Percentiles rank a stretch among this genome's conserved stretches.
phyloP scores from a whole-genome alignment of 2,888 invertebrate species.

The Ferrisia virgata region DNA sequence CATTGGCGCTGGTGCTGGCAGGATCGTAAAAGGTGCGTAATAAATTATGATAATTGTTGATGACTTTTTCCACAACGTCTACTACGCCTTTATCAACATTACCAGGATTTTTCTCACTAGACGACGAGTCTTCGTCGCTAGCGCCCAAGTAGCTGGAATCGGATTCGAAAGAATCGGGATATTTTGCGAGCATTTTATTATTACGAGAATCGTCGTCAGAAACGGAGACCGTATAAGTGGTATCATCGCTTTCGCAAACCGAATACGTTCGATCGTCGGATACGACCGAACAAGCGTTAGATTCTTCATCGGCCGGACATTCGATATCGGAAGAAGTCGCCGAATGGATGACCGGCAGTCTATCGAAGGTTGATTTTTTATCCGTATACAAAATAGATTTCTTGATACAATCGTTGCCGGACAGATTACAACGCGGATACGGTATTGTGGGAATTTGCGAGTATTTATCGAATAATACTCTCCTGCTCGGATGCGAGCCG shows the following conservation, averaged over 20 bases:
- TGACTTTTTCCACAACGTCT: slow-evolving; percentile 16
- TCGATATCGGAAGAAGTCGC: slow-evolving; percentile 24
- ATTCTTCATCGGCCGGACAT: slow-evolving; percentile 30
- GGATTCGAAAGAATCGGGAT: slow-evolving; percentile 35
- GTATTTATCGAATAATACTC: not conserved
- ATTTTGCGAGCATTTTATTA: not conserved
- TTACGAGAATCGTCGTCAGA: not conserved
- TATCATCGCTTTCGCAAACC: slow-evolving; percentile 30
- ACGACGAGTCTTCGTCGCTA: not conserved
- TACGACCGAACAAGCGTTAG: not conserved
- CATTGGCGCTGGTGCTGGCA: not conserved
- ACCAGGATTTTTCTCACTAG: not conserved
- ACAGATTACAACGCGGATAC: slow-evolving; percentile 17
- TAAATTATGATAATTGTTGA: slow-evolving; percentile 35
- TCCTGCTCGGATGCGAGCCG: not conserved
- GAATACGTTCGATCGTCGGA: slow-evolving; percentile 10
- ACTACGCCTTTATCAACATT: not conserved
- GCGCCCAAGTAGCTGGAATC: not conserved
- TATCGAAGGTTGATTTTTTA: not conserved
- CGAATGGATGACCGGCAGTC: slow-evolving; percentile 6
- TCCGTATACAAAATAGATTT: slow-evolving; percentile 36
- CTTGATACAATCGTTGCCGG: slow-evolving; percentile 38
- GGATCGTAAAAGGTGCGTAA: not conserved
- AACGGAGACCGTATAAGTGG: not conserved
- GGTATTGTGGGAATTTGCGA: slow-evolving; percentile 23